Evolutionary conservation across 1,140 invertebrate species (phyloP).

Genomic region (Pygmarrhopalites habei): DNA sequence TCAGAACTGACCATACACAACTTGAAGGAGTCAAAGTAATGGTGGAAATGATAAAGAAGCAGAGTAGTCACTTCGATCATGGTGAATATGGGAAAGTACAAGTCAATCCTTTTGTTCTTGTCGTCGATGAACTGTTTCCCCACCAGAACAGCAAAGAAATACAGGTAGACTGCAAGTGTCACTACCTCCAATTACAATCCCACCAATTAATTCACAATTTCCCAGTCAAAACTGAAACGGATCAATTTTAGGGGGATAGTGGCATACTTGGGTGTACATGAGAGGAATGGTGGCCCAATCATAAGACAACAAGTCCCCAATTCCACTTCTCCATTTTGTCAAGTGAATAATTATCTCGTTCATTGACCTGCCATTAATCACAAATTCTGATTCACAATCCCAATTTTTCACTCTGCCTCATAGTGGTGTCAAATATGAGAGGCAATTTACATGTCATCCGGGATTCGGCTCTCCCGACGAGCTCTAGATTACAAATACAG

Average conservation of each 20-base stretch:
- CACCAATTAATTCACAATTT: neutral
- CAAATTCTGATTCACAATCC: too few species aligned
- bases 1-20: neutral
- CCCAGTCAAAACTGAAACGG: neutral
- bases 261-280: constrained; percentile 84
- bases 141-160: constrained; percentile 72
- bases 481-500: constrained; percentile 1
- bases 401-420: too few species aligned
- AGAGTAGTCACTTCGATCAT: constrained; percentile 57
- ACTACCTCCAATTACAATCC: constrained; percentile 59
- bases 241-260: too few species aligned
- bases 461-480: neutral
- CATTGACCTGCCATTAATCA: too few species aligned
- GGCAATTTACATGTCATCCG: constrained; percentile 12
- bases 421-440: too few species aligned
- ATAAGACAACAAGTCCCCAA: constrained; percentile 51
- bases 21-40: neutral
- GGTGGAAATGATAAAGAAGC: too few species aligned
- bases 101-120: constrained; percentile 51
- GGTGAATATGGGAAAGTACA: constrained; percentile 83
- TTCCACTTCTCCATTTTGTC: neutral
- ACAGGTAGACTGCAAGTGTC: constrained; percentile 83
- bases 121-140: constrained; percentile 67
- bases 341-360: neutral
- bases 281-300: constrained; percentile 86